Percentiles rank a stretch among this genome's conserved stretches.
These are phyloP conservation scores for Corbicula japonica DNA, from an alignment of 2,888 invertebrate species.

Conservation along the genomic window DNA sequence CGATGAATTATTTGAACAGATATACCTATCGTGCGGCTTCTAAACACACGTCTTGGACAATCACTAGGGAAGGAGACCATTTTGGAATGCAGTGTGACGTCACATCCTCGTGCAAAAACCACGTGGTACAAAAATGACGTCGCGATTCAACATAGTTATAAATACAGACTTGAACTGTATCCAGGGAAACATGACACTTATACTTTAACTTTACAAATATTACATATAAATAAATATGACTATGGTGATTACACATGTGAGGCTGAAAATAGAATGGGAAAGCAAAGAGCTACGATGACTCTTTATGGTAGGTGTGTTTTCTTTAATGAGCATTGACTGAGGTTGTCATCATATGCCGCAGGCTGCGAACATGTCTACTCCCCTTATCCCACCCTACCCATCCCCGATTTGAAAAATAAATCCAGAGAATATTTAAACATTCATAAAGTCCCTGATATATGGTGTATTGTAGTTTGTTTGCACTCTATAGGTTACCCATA, in stretches of 20 bases:
- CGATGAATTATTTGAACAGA: too few relatives aligned
- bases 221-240: conserved; percentile 67
- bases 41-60: conserved; percentile 80
- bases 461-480: not conserved
- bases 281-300: conserved; percentile 63
- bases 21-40: conserved; percentile 79
- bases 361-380: too few relatives aligned
- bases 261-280: conserved; percentile 72
- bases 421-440: not conserved
- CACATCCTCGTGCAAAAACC: conserved; percentile 78
- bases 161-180: conserved; percentile 70
- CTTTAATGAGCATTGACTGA: too few relatives aligned
- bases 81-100: conserved; percentile 81
- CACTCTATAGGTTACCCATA: not conserved
- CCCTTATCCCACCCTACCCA: too few relatives aligned
- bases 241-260: conserved; percentile 75
- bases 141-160: conserved; percentile 69
- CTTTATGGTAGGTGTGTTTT: conserved; percentile 79
- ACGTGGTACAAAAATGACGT: conserved; percentile 75
- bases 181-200: conserved; percentile 69
- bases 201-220: conserved; percentile 70
- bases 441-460: not conserved
- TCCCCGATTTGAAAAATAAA: not conserved
- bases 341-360: too few relatives aligned
- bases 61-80: conserved; percentile 80